A percentile compares a stretch with the other conserved stretches of the same genome.
Evolutionary conservation across 2,113 vertebrate genomes (phyloP).

Genomic region (Columbina picui): DNA sequence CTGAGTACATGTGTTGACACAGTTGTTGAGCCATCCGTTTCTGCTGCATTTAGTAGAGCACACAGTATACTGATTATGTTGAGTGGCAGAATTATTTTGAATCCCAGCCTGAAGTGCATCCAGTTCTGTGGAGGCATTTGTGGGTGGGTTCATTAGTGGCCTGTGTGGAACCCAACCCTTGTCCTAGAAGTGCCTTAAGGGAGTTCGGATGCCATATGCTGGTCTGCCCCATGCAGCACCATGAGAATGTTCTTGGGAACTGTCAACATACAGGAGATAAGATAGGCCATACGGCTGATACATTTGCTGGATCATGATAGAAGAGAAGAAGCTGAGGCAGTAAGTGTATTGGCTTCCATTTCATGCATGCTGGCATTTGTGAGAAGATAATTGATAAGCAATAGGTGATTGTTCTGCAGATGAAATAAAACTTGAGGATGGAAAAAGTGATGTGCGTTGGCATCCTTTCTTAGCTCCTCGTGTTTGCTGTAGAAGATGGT

Average conservation of each 20-base stretch:
- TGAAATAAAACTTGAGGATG: neutral
- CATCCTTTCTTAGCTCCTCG: neutral
- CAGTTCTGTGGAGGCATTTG: neutral
- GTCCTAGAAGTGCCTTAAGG: neutral
- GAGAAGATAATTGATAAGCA: neutral
- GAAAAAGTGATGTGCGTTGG: neutral
- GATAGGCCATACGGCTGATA: neutral
- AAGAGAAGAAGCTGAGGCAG: neutral
- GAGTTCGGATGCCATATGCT: neutral
- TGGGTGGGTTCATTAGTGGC: neutral
- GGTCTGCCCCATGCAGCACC: neutral
- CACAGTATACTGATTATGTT: neutral
- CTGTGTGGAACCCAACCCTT: neutral
- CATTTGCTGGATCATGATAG: fast-evolving
- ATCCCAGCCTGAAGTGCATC: neutral
- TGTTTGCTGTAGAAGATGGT: neutral
- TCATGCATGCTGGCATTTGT: neutral
- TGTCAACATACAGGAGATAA: neutral
- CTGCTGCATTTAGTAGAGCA: neutral
- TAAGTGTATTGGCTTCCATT: neutral
- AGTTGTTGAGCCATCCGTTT: constrained; percentile 20
- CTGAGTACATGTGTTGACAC: neutral
- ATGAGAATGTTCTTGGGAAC: neutral
- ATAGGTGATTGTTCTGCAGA: neutral
- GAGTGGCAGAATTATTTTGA: constrained; percentile 38